phyloP scores from a whole-genome alignment of 1,140 invertebrate species.

The Glossosoma conforme region DNA sequence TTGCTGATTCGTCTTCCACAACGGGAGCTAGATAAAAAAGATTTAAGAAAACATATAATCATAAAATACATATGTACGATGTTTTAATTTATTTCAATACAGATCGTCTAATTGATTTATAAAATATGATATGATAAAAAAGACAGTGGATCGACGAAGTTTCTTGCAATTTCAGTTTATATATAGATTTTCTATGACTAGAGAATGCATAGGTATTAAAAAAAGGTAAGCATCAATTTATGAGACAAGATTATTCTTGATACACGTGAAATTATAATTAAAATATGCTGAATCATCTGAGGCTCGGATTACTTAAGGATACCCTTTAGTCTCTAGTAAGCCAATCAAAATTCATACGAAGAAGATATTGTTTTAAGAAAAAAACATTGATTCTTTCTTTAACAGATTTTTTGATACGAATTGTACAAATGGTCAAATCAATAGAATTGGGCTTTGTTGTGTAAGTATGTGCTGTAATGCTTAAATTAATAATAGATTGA shows the following conservation, averaged over 20 bases:
- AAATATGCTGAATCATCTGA: too few species aligned
- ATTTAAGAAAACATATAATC: background rate
- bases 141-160: background rate
- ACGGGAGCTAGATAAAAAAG: slow-evolving; percentile 52
- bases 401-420: too few species aligned
- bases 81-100: background rate
- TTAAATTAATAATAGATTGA: background rate
- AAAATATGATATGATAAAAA: background rate
- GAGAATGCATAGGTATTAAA: too few species aligned
- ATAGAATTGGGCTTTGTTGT: too few species aligned
- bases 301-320: too few species aligned
- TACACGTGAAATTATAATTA: too few species aligned
- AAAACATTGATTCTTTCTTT: too few species aligned
- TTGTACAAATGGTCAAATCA: too few species aligned
- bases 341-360: slow-evolving; percentile 4
- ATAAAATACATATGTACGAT: background rate
- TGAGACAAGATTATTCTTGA: too few species aligned
- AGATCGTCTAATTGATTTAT: background rate
- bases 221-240: too few species aligned
- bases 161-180: too few species aligned
- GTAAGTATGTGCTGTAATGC: background rate
- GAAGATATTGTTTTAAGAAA: background rate
- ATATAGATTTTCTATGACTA: too few species aligned
- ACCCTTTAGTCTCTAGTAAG: background rate
- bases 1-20: slow-evolving; percentile 63